Percentiles rank a stretch among this genome's conserved stretches.
phyloP scores from a whole-genome alignment of 2,888 invertebrate species.

The Agrotis segetum region DNA sequence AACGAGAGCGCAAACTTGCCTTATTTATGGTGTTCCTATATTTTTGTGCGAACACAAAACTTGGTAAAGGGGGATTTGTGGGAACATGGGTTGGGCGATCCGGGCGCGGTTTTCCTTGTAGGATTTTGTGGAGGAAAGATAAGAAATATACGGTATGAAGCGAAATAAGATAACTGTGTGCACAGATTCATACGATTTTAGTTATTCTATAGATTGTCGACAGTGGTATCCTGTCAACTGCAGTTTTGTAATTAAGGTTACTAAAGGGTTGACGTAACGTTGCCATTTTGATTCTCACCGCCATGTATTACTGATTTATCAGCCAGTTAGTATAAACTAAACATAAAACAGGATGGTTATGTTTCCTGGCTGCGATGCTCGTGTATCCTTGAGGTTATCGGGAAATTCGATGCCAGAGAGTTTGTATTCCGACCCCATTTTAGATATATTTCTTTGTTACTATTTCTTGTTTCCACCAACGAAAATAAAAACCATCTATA shows the following conservation, averaged over 20 bases:
- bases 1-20: slow-evolving; percentile 40
- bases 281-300: slow-evolving; percentile 10
- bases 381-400: slow-evolving; percentile 36
- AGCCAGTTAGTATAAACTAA: slow-evolving; percentile 28
- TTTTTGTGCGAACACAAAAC: slow-evolving; percentile 43
- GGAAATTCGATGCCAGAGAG: slow-evolving; percentile 24
- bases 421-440: slow-evolving; percentile 39
- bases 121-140: slow-evolving; percentile 2
- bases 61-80: slow-evolving; percentile 48
- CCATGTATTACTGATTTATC: slow-evolving; percentile 45
- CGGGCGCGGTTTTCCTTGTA: slow-evolving; percentile 30
- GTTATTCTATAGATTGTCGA: not conserved
- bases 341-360: slow-evolving; percentile 43
- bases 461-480: slow-evolving; percentile 24
- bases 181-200: slow-evolving; percentile 2
- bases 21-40: slow-evolving; percentile 49
- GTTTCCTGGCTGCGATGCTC: slow-evolving; percentile 12
- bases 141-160: not conserved
- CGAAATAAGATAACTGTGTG: not conserved
- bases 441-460: slow-evolving; percentile 32
- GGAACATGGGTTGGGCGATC: slow-evolving; percentile 35
- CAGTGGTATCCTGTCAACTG: not conserved
- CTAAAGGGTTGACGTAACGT: not conserved
- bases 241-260: no score
- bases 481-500: slow-evolving; percentile 23